Evolutionary conservation across 2,797 vertebrate species (phyloP).

Genomic region (Rhynchotus rufescens): DNA sequence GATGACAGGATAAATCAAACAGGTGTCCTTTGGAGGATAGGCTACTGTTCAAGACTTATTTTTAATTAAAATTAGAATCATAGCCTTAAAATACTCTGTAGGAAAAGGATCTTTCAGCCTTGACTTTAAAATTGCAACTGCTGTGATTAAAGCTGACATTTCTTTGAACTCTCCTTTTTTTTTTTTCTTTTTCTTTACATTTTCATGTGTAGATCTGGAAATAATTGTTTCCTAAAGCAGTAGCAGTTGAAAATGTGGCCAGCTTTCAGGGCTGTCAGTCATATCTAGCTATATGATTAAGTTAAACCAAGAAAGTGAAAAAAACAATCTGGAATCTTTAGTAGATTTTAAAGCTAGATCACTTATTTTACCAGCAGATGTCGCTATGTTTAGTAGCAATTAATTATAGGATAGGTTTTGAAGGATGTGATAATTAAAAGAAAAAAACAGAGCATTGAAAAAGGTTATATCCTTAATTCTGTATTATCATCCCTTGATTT

Average conservation of each 20-base stretch:
- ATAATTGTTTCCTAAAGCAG: neutral
- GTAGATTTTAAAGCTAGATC: neutral
- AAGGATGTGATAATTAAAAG: neutral
- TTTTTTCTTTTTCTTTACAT: neutral
- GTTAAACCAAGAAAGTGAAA: neutral
- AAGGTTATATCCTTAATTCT: neutral
- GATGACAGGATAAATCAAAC: neutral
- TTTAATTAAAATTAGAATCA: neutral
- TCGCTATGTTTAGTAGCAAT: neutral
- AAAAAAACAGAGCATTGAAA: neutral
- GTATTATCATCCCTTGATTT: neutral
- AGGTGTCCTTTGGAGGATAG: neutral
- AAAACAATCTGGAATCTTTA: neutral
- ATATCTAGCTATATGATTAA: neutral
- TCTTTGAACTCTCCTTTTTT: neutral
- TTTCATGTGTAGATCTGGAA: neutral
- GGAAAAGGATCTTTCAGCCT: neutral
- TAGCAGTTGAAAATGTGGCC: neutral
- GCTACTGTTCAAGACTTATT: neutral
- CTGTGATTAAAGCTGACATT: neutral
- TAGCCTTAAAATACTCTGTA: neutral
- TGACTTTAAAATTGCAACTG: neutral
- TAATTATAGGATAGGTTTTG: neutral
- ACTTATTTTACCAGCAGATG: constrained; percentile 33
- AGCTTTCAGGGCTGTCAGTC: neutral